Evolutionary conservation across 2,113 vertebrate genomes (phyloP), one percentile per base, ranked within the genome.

Genomic region (Chaenogobius annularis): DNA sequence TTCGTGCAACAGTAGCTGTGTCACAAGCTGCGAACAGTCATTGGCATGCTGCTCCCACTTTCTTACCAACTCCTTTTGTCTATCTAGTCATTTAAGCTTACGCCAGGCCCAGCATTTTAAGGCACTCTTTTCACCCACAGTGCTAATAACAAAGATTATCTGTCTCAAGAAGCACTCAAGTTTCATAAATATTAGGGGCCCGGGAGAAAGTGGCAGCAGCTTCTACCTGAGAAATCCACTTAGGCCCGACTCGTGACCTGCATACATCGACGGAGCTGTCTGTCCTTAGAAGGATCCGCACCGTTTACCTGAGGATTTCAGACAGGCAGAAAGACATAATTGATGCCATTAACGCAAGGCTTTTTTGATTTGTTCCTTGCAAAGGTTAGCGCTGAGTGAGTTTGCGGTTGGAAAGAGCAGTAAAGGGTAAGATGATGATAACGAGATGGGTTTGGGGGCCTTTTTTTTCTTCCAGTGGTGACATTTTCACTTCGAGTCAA

Each of bases 171-270:
- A 73, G 56, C 78, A 76, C 74, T 87, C 66, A 40, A 64, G 66
- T 72, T 79, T 75, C 72, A 70, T 75, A 79, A 81, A 82, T 74
- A 83, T 82, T 50, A 70, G 55, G 62, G 77, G 62, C 44, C n/a
- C 46, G n/a, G 26, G 68, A 69, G 82, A 82, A 83, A 87, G 81
- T 66, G 40, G 68, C 54, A 64, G 56, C 61, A 26, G 73, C 62
- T 74, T 85, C 75, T 76, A 78, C 75, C 62, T 69, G 47, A 72
- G 44, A 83, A 85, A 85, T 85, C 82, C 63, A 78, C 82, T 76
- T 26, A 58, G 54, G 37, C 37, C 22, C 58, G 15, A 68, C 44
- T 54, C 71, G 55, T 77, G 75, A 43, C 26, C 69, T 66, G 73
- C 66, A 67, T 74, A 23, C 65, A 73, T 55, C 78, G 70, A 75